Percentiles rank a stretch among this genome's conserved stretches.
Conservation (phyloP, 53 echinoderm and acorn worm species). For the Stichopus horrens region DNA sequence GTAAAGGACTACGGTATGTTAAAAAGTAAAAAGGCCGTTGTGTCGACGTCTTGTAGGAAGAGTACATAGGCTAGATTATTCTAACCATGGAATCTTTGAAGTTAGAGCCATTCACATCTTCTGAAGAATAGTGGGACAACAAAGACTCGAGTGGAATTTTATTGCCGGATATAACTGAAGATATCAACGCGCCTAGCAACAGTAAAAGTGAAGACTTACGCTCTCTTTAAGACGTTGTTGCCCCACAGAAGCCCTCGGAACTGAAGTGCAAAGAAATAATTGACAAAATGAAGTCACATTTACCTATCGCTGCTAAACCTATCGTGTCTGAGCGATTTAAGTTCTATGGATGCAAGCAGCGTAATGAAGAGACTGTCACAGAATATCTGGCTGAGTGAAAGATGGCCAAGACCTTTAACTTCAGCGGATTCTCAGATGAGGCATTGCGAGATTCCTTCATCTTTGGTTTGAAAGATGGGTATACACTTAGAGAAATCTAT, state of each 20-base stretch:
- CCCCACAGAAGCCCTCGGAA: slow-evolving; percentile 44
- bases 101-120: too few relatives aligned
- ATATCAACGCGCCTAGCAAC: too few relatives aligned
- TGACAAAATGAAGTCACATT: slow-evolving; percentile 27
- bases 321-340: slow-evolving; percentile 50
- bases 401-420: slow-evolving; percentile 46
- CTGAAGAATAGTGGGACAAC: too few relatives aligned
- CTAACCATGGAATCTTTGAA: too few relatives aligned
- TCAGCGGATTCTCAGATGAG: slow-evolving; percentile 40
- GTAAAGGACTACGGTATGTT: too few relatives aligned
- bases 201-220: too few relatives aligned
- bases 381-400: slow-evolving; percentile 42
- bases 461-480: neutral
- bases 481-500: neutral
- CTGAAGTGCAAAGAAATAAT: slow-evolving; percentile 18
- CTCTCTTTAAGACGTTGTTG: slow-evolving; percentile 38
- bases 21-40: too few relatives aligned
- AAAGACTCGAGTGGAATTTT: too few relatives aligned
- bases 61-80: too few relatives aligned
- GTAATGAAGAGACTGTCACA: slow-evolving; percentile 28
- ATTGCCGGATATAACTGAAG: too few relatives aligned
- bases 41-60: too few relatives aligned
- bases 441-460: slow-evolving; percentile 38
- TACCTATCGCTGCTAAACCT: slow-evolving; percentile 23
- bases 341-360: slow-evolving; percentile 46